Base-by-base conservation (phyloP, 1,140 invertebrate genomes). In the Tyrophagus putrescentiae region DNA sequence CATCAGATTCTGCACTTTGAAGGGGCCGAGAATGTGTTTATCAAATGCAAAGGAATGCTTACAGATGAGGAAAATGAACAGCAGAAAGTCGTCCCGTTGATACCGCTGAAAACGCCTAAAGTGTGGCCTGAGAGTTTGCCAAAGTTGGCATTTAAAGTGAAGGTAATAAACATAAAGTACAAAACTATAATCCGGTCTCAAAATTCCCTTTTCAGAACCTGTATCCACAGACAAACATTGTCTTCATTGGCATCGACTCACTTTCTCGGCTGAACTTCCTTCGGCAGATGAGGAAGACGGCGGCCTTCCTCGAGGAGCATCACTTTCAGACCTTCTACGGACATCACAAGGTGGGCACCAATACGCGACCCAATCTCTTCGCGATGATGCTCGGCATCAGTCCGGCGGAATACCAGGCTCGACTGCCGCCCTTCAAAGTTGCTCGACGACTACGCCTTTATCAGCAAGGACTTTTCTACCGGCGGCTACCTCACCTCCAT, bases 351-450 rank as follows among this genome's bases (percentile, higher is more conserved):
- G 68, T 75, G 2, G 75, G 67, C 6, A 70, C 73, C 36, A 76
- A 76, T 57, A 75, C 75, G 3, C 71, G 70, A 56, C 74, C 74
- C 0, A 76, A 76, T 66, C 60, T 76, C 29, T 60, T 72, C 3
- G 67, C 75, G 0, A 59, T 74, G 21, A 53, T 76, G 18, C 65
- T 68, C 1, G 74, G 74, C 4, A 16, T 39, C 36, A 39, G 36
- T 39, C 13, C 36, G 13, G 36, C 36, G 21, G 21, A 13, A 39
- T 13, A 39, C 36, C 36, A 39, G 21, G 13, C 21, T 21, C 21
- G 21, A 39, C 36, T 39, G 36, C 21, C 13, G 21, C 36, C 13
- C 13, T 39, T 13, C 13, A 39, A 13, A 13, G 13, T 13, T 13
- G 36, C 21, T 39, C 21, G 36, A 39, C 36, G 36, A 39, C 21